These are phyloP conservation scores for Cecidostiba fungosa DNA, from an alignment of 2,888 invertebrate species.

Conservation along the genomic window DNA sequence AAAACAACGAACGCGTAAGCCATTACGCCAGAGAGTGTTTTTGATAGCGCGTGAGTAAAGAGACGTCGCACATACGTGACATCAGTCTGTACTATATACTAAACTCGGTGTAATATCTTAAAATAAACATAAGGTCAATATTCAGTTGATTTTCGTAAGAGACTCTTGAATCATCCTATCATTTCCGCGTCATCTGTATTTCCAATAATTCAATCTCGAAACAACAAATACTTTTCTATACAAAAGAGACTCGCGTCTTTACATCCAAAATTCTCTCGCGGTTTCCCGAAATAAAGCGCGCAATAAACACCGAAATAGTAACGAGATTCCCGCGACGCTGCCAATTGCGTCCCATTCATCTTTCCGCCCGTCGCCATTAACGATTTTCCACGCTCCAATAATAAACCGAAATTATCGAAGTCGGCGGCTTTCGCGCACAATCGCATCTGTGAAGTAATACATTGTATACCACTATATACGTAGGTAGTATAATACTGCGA, in stretches of 20 bases:
- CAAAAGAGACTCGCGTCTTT: background rate
- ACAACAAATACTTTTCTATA: background rate
- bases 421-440: background rate
- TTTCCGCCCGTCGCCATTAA: background rate
- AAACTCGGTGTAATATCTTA: slow-evolving; percentile 37
- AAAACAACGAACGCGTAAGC: background rate
- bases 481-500: background rate
- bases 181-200: slow-evolving; percentile 32
- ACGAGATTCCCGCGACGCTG: slow-evolving; percentile 5
- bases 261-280: background rate
- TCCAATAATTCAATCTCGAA: background rate
- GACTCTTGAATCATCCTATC: slow-evolving; percentile 1
- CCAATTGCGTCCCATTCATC: slow-evolving; percentile 46
- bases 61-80: background rate
- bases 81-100: background rate
- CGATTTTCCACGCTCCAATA: background rate
- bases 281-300: slow-evolving; percentile 33
- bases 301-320: slow-evolving; percentile 42
- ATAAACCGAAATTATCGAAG: slow-evolving; percentile 19
- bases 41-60: slow-evolving; percentile 25
- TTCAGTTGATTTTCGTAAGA: slow-evolving; percentile 24
- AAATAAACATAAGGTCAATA: slow-evolving; percentile 54
- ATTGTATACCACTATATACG: background rate
- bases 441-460: background rate
- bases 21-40: slow-evolving; percentile 19